Base-by-base conservation (phyloP, 2,888 invertebrate genomes). In the Orthosia incerta region DNA sequence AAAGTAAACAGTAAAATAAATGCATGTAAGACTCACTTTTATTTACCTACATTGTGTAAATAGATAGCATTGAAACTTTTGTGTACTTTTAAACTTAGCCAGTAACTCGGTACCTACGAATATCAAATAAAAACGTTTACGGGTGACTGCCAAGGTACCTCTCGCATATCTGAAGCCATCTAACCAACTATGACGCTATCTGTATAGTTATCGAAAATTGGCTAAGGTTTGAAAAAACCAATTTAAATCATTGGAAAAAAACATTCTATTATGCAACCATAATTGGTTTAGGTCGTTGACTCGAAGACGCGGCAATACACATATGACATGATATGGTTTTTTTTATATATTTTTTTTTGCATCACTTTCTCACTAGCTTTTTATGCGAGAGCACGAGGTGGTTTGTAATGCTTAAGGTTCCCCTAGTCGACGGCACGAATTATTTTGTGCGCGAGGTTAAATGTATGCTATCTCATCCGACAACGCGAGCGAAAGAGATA, bases 251-350 rank as follows among this genome's bases (percentile, higher is more conserved):
- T 84, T 83, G 81, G 81, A 87, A 89, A 90, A 92, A 92, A 89
- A 87, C 87, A 80, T 89, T 88, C 91, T 88, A 94, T 95, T 94
- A 94, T 93, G 93, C 92, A 94, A 93, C 91, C 79, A 90, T 94
- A 95, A 95, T 94, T 95, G 95, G 93, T 90, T 94, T 85, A 86
- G 94, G 95, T 94, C 93, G 91, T 89, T 91, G 95, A 94, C 95
- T 86, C 80, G 82, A 86, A 90, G 90, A 91, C 85, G 91, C 88
- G 88, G 89, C 90, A 88, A 86, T 89, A 89, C 90, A 93, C 88
- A 91, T 90, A 86, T 89, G 88, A 90, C 88, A 89, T 91, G 89
- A 90, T 87, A 89, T 87, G 85, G 86, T 60, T 75, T 88, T 84
- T 84, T 88, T 86, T 39, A 23, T 77, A 81, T 85, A 82, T 85